Base-by-base conservation (phyloP, 1,140 invertebrate genomes). In the Chrysomallon squamiferum region DNA sequence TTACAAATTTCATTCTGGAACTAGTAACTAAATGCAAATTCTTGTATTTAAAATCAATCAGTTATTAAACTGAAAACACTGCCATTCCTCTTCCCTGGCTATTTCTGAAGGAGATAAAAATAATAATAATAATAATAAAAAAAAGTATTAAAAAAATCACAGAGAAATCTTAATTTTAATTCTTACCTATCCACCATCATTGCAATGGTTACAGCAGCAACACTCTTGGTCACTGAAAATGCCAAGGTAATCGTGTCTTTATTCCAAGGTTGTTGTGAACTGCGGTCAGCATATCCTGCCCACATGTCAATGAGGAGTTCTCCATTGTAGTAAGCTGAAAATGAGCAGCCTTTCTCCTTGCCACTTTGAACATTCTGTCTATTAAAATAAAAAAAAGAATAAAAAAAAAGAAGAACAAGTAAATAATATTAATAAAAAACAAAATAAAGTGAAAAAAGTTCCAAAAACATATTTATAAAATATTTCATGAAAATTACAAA, bases 241-340 rank as follows among this genome's bases (percentile, higher is more conserved):
- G 49, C 67, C 18, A 66, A 11, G 1, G 61, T 25, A 13, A 76
- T 54, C 3, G 76, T 76, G 29, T 74, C 63, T 4, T 72, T 50
- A 20, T 49, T 20, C 76, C 79, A 79, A 11, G 67, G 74, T 20
- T 59, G 33, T 20, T 59, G 5, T 1, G 56, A 11, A 22, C 72
- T 69, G 7, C 22, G 11, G 59, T 86, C 83, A 9, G 82, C 82
- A 65, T 76, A 80, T 11, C 85, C 85, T 11, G 75, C 84, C 82
- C 82, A 84, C 33, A 85, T 35, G 64, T 85, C 77, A 11, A 85
- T 62, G 15, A 84, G 73, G 11, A 70, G n/a, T 13, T 69, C 33
- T 29, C 73, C 73, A 59, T 68, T 62, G 30, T 70, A 60, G 47
- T 75, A 75, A 1, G 68, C 62, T 1, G 71, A 66, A 38, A 75